phyloP scores from a whole-genome alignment of 2,888 invertebrate species.

The Sminthurinus aureus region DNA sequence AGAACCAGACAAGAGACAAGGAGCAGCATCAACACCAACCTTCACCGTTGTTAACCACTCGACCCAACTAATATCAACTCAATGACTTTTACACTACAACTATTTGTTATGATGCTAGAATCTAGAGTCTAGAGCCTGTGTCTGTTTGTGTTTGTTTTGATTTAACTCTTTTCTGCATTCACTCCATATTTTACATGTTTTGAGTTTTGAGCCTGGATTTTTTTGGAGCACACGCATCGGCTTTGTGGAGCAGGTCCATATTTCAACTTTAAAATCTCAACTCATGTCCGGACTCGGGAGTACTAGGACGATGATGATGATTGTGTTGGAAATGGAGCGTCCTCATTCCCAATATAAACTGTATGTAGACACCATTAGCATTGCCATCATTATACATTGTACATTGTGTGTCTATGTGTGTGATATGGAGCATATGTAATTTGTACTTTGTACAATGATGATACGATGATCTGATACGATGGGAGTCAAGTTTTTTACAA shows the following conservation, averaged over 20 bases:
- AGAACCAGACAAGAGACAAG: neutral
- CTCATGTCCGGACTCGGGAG: constrained; percentile 41
- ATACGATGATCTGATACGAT: neutral
- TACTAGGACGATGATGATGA: neutral
- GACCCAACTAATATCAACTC: neutral
- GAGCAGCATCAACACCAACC: neutral
- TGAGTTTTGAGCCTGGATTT: no score
- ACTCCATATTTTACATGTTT: neutral
- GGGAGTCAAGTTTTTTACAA: constrained; percentile 7
- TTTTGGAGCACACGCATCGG: neutral
- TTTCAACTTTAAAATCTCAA: constrained; percentile 42
- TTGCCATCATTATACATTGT: no score
- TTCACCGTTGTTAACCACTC: constrained; percentile 21
- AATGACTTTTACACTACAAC: neutral
- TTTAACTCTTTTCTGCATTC: neutral
- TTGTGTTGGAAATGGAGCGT: neutral
- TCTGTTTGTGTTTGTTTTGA: neutral
- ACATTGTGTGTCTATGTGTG: no score
- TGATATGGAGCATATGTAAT: neutral
- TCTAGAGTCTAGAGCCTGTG: no score
- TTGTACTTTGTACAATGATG: neutral
- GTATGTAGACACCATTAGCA: no score
- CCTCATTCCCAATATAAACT: no score
- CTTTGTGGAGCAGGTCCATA: constrained; percentile 24
- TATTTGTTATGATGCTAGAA: neutral